These are phyloP conservation scores for Lepidotrigona ventralis DNA, from an alignment of 1,140 invertebrate species.

Conservation along the genomic window DNA sequence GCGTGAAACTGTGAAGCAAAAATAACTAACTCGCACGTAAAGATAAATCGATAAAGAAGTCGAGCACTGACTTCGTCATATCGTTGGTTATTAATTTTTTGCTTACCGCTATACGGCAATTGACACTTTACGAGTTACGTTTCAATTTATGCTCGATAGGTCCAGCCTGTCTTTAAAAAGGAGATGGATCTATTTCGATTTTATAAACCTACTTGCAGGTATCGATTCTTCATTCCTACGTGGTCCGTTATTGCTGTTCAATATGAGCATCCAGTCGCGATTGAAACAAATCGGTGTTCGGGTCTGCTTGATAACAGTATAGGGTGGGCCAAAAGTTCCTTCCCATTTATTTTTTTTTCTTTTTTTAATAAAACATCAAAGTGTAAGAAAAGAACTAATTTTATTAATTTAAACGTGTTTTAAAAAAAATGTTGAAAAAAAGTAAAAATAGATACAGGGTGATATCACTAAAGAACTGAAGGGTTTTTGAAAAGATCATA, in stretches of 20 bases:
- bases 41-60: background rate
- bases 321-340: too few relatives aligned
- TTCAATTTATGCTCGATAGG: background rate
- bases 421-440: too few relatives aligned
- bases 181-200: background rate
- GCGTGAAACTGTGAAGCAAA: background rate
- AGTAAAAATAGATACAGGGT: too few relatives aligned
- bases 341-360: too few relatives aligned
- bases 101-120: background rate
- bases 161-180: too few relatives aligned
- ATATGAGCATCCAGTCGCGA: background rate
- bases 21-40: background rate
- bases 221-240: background rate
- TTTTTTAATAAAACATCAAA: too few relatives aligned
- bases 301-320: too few relatives aligned
- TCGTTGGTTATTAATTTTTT: conserved; percentile 11
- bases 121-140: too few relatives aligned
- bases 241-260: background rate
- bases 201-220: background rate
- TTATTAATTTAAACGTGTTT: too few relatives aligned
- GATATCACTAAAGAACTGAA: too few relatives aligned
- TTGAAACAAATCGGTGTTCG: background rate
- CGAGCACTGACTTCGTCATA: background rate
- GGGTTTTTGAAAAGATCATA: too few relatives aligned
- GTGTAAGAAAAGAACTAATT: too few relatives aligned